Base-by-base conservation (phyloP, 2,797 vertebrate species). In the Ceryle rudis region DNA sequence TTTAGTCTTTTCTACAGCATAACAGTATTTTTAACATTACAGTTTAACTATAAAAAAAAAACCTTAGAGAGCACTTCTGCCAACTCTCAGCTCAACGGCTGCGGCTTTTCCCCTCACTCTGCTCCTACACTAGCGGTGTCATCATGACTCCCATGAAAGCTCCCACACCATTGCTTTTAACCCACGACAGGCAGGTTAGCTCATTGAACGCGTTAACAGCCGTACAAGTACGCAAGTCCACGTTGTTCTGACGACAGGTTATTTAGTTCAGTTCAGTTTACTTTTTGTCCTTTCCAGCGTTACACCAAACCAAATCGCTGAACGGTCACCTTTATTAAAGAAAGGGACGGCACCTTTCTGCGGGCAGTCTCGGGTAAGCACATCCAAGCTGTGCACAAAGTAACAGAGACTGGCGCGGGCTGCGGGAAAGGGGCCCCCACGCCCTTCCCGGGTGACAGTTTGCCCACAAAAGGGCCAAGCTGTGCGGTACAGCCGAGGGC, bases 141-240 rank as follows among this genome's bases (percentile, higher is more conserved):
- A 33, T 22, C 1, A 1, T 0, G 26, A 47, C 13, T 33, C 81
- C 67, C 33, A 26, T 23, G 26, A 72, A 52, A 84, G 22, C 33
- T 9, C 8, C 18, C 0, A 3, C 22, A 3, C 10, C 12, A 1
- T 1, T 25, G 13, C 29, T 49, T 22, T 49, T 35, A 79, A 51
- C 33, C 35, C 18, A 0, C 14, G 11, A 18, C 0, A 18, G 33
- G 8, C 8, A 2, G 9, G 0, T 14, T 0, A 52, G 25, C 25
- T 22, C 28, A 14, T 5, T 9, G 15, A 80, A 64, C 21, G 5
- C 26, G 2, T 6, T 1, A 11, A 21, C 5, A 23, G 4, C 1
- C 2, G 13, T 5, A 16, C 10, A 22, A 35, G 18, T 0, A 8
- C 2, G 22, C 11, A 19, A 14, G 1, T 0, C 14, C 16, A 1